Evolutionary conservation across 2,888 invertebrate genomes (phyloP).

Genomic region (Euphydryas editha): DNA sequence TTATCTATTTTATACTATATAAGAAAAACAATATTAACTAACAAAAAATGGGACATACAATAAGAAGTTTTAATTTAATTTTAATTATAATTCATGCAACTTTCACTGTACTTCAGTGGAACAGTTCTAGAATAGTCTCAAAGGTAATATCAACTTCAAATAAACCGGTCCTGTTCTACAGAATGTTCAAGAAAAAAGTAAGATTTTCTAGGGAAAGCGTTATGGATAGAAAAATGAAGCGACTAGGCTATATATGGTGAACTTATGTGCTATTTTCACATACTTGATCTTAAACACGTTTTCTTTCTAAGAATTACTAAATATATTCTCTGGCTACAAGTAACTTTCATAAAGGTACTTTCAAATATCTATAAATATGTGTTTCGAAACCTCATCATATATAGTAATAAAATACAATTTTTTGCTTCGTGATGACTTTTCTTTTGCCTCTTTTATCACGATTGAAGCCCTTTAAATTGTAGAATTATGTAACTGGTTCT

Average conservation of each 20-base stretch:
- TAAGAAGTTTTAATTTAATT: too few relatives aligned
- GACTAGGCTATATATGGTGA: slow-evolving; percentile 15
- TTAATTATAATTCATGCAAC: neutral
- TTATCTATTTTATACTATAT: neutral
- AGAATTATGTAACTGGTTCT: too few relatives aligned
- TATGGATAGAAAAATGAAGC: slow-evolving; percentile 28
- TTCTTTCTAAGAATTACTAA: slow-evolving; percentile 5
- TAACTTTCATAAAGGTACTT: slow-evolving; percentile 6
- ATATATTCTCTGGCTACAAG: neutral
- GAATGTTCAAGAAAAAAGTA: slow-evolving; percentile 30
- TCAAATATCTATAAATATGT: slow-evolving; percentile 2
- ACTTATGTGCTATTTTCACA: slow-evolving; percentile 33
- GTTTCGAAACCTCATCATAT: neutral
- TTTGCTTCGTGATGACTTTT: neutral
- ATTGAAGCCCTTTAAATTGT: neutral
- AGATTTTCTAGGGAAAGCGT: slow-evolving; percentile 33
- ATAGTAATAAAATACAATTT: neutral
- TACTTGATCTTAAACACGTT: slow-evolving; percentile 16
- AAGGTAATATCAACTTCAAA: neutral
- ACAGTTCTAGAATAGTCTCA: neutral
- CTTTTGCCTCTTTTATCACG: neutral
- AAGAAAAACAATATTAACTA: neutral
- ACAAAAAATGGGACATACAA: neutral
- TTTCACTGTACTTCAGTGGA: slow-evolving; percentile 1
- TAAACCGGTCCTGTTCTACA: slow-evolving; percentile 1